These are phyloP conservation scores for Drosophila guanche DNA, from an alignment of 1,140 invertebrate species.

Conservation along the genomic window DNA sequence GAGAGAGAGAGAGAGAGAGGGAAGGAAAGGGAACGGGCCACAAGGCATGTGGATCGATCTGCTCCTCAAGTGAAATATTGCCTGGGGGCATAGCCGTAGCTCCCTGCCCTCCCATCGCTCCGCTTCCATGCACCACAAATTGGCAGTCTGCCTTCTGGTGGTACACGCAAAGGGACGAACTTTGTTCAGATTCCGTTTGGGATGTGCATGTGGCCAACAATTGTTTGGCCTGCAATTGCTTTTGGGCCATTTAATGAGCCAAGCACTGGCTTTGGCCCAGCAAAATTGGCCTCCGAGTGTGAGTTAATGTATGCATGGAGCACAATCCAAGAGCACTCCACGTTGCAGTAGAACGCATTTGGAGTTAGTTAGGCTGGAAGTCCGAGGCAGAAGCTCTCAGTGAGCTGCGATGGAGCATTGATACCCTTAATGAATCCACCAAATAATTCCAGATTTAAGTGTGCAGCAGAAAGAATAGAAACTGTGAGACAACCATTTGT, in stretches of 20 bases:
- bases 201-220: conserved; percentile 51
- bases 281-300: conserved; percentile 49
- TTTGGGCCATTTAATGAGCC: conserved; percentile 64
- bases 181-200: conserved; percentile 19
- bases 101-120: background rate
- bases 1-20: conserved; percentile 6
- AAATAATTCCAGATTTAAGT: no score
- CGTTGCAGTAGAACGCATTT: conserved; percentile 17
- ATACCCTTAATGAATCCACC: no score
- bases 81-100: conserved; percentile 19
- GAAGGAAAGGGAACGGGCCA: background rate
- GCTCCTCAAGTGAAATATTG: conserved; percentile 71
- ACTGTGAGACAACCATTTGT: no score
- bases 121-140: conserved; percentile 38
- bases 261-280: conserved; percentile 49
- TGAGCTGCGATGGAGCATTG: no score
- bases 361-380: conserved; percentile 31
- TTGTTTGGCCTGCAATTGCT: conserved; percentile 57
- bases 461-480: no score
- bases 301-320: conserved; percentile 60
- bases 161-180: conserved; percentile 61
- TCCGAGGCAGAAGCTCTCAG: conserved; percentile 4
- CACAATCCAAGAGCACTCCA: conserved; percentile 1
- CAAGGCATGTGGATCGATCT: conserved; percentile 55
- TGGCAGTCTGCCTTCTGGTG: conserved; percentile 51